These are phyloP conservation scores for Pimpla rufipes DNA, from an alignment of 2,888 invertebrate species.

Conservation along the genomic window DNA sequence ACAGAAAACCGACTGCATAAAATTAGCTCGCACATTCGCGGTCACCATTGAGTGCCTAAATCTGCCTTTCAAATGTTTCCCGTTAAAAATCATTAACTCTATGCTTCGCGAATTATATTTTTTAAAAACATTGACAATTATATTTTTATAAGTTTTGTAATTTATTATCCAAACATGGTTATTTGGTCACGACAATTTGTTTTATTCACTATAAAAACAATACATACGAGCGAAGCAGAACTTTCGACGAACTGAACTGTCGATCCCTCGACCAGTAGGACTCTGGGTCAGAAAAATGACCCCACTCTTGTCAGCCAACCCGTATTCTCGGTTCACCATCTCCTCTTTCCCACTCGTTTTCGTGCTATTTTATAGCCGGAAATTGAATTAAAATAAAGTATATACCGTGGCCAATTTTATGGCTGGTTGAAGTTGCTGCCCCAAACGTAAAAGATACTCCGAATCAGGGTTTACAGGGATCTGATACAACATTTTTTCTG, in stretches of 20 bases:
- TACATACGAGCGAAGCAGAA: not conserved
- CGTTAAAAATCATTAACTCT: too few species aligned
- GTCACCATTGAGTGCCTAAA: not conserved
- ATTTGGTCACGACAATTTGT: not conserved
- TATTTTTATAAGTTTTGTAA: not conserved
- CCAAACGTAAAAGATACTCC: too few species aligned
- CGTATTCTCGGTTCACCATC: not conserved
- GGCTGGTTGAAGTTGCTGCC: not conserved
- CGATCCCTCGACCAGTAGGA: not conserved
- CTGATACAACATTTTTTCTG: too few species aligned
- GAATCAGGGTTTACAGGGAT: too few species aligned
- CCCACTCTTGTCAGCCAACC: not conserved
- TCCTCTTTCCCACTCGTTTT: not conserved
- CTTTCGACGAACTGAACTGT: not conserved
- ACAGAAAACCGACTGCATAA: not conserved
- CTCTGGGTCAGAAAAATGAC: not conserved
- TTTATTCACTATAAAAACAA: not conserved
- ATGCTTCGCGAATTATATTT: too few species aligned
- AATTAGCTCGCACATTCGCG: not conserved
- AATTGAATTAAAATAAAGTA: not conserved
- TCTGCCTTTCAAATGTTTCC: not conserved
- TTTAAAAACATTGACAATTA: not conserved
- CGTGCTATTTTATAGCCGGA: not conserved
- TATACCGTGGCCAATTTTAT: not conserved
- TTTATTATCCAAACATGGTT: too few species aligned